Evolutionary conservation across 2,113 vertebrate genomes (phyloP), one percentile per base, ranked within the genome.

Genomic region (Onychostruthus taczanowskii): DNA sequence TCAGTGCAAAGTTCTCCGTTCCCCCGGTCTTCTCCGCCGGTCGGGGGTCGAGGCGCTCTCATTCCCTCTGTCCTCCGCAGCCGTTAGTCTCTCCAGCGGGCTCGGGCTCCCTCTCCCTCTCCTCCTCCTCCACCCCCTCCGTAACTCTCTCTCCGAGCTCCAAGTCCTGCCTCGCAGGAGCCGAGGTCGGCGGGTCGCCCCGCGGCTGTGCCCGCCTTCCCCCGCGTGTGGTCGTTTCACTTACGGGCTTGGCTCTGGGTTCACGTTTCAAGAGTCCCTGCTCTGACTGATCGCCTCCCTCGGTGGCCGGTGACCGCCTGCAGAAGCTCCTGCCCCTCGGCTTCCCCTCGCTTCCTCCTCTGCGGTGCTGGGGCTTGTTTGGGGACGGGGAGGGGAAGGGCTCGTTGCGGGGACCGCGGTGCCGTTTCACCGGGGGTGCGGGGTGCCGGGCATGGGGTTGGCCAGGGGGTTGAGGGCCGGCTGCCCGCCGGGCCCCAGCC

Each of bases 401-500:
- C 96, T 96, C 85, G 53, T 95, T 84, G 94, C 97, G 97, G 75
- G 77, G 96, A 91, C 84, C 89, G 81, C 64, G 91, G 96, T 90
- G 90, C 96, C 93, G 84, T 74, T 67, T 98, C 99, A 99, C 97
- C 99, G 99, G 86, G 98, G 98, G 53, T 99, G 99, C 70, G 98
- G 98, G 61, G 98, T 98, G 80, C 99, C 99, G 66, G 98, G 95
- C 97, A 99, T 98, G 58, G 98, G 97, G 97, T 98, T 99, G 90
- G 98, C 98, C 94, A 99, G 91, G 56, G 99, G 99, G 82, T 99
- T 99, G 93, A 99, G 98, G 43, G 99, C 98, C 64, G 99, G 99
- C 96, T 99, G 99, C 63, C 99, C 99, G 89, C 99, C 98, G 8
- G 99, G 99, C 37, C 99, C 99, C 59, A 99, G 98, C 93, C 99